Conservation (phyloP, 2,888 invertebrate species). For the Dusona sp. region DNA sequence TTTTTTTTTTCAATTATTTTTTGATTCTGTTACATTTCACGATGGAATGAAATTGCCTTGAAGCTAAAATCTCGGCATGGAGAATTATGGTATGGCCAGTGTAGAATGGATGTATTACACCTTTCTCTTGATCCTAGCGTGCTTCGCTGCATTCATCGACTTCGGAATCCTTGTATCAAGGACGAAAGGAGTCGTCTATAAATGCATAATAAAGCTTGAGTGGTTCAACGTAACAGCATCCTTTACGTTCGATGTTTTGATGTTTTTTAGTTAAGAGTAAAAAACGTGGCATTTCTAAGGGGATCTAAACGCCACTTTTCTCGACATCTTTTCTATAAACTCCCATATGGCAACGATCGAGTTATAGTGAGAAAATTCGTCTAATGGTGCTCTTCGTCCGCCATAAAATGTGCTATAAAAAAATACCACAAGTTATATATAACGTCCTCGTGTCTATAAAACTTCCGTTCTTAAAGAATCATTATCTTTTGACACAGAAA, state of each 20-base stretch:
- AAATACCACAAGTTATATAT: slow-evolving; percentile 24
- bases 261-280: not conserved
- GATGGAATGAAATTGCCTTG: slow-evolving; percentile 49
- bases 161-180: slow-evolving; percentile 58
- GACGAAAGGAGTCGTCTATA: slow-evolving; percentile 46
- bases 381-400: slow-evolving; percentile 29
- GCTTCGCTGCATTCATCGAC: slow-evolving; percentile 56
- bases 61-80: slow-evolving; percentile 46
- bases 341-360: slow-evolving; percentile 56
- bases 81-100: slow-evolving; percentile 43
- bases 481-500: slow-evolving; percentile 52
- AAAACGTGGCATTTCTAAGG: slow-evolving; percentile 42
- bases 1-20: slow-evolving; percentile 24
- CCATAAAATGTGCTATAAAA: slow-evolving; percentile 34
- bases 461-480: slow-evolving; percentile 53
- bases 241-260: not conserved
- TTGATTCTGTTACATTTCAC: not conserved
- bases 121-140: slow-evolving; percentile 53
- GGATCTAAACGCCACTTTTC: slow-evolving; percentile 48
- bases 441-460: slow-evolving; percentile 32
- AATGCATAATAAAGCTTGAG: slow-evolving; percentile 4
- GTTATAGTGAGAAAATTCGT: slow-evolving; percentile 43
- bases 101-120: slow-evolving; percentile 27
- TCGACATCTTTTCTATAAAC: slow-evolving; percentile 25
- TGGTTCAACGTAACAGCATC: not conserved